Conservation (phyloP, 2,888 invertebrate genomes). For the Malachius bipustulatus region DNA sequence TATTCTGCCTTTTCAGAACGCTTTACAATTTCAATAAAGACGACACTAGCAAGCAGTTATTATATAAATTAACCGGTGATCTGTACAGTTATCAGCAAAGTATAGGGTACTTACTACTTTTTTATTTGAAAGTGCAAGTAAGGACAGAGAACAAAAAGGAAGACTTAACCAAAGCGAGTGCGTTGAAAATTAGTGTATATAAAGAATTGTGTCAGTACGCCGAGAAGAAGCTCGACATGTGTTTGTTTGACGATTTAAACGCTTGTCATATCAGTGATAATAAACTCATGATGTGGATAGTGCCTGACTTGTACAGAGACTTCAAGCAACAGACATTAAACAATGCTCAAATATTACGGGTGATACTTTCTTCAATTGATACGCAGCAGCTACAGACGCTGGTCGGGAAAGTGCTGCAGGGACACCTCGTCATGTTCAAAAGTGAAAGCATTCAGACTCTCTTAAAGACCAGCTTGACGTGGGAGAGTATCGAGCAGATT, state of each 20-base stretch:
- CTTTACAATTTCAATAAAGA: constrained; percentile 59
- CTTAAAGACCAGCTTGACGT: constrained; percentile 72
- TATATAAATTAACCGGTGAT: constrained; percentile 64
- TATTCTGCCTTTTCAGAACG: constrained; percentile 81
- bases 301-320: constrained; percentile 85
- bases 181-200: constrained; percentile 76
- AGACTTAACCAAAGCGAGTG: constrained; percentile 39
- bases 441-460: constrained; percentile 62
- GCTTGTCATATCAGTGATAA: constrained; percentile 83
- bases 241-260: constrained; percentile 72
- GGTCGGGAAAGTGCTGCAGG: constrained; percentile 82
- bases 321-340: constrained; percentile 80
- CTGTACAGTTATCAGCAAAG: constrained; percentile 60
- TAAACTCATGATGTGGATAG: constrained; percentile 77
- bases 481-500: constrained; percentile 97
- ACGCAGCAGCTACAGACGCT: constrained; percentile 81
- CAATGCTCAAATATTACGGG: constrained; percentile 75
- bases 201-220: constrained; percentile 75
- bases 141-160: constrained; percentile 41
- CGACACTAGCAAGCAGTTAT: constrained; percentile 64
- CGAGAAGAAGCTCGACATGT: constrained; percentile 61
- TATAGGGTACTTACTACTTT: constrained; percentile 76
- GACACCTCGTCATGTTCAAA: constrained; percentile 72
- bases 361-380: constrained; percentile 85
- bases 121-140: constrained; percentile 75